Evolutionary conservation across 2,888 invertebrate genomes (phyloP).

Genomic region (Baronia brevicornis): DNA sequence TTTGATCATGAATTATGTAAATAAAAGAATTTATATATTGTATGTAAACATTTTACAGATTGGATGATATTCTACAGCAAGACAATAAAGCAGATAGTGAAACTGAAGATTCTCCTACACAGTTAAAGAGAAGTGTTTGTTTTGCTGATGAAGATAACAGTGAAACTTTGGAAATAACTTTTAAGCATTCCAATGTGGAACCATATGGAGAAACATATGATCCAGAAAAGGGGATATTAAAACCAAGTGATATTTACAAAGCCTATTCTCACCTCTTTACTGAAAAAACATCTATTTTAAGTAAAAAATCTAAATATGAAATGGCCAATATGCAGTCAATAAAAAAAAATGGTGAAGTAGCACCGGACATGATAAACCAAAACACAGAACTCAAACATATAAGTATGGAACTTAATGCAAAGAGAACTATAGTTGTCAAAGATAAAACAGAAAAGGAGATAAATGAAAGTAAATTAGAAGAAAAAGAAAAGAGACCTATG

Average conservation of each 20-base stretch:
- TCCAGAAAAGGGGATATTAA: slow-evolving; percentile 42
- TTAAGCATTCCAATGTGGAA: slow-evolving; percentile 45
- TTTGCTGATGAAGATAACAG: slow-evolving; percentile 57
- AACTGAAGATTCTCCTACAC: slow-evolving; percentile 15
- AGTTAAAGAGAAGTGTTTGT: slow-evolving; percentile 42
- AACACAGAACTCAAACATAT: slow-evolving; percentile 6
- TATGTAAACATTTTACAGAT: slow-evolving; percentile 31
- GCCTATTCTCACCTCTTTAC: slow-evolving; percentile 37
- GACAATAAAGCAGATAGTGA: slow-evolving; percentile 23
- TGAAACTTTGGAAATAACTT: slow-evolving; percentile 50
- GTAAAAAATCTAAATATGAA: slow-evolving; percentile 53
- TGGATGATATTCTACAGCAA: slow-evolving; percentile 45
- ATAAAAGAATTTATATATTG: slow-evolving; percentile 14
- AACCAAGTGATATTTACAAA: slow-evolving; percentile 63
- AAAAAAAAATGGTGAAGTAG: slow-evolving; percentile 8
- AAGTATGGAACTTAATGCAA: slow-evolving; percentile 15
- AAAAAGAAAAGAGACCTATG: slow-evolving; percentile 36
- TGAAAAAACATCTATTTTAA: slow-evolving; percentile 46
- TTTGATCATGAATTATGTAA: too few species aligned
- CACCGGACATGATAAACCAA: too few species aligned
- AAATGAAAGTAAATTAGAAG: slow-evolving; percentile 26
- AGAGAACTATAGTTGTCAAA: slow-evolving; percentile 41
- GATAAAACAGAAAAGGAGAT: slow-evolving; percentile 48
- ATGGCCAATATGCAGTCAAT: slow-evolving; percentile 9
- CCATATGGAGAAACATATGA: slow-evolving; percentile 34